Evolutionary conservation across 1,140 invertebrate genomes (phyloP).

Genomic region (Pomacea maculata): DNA sequence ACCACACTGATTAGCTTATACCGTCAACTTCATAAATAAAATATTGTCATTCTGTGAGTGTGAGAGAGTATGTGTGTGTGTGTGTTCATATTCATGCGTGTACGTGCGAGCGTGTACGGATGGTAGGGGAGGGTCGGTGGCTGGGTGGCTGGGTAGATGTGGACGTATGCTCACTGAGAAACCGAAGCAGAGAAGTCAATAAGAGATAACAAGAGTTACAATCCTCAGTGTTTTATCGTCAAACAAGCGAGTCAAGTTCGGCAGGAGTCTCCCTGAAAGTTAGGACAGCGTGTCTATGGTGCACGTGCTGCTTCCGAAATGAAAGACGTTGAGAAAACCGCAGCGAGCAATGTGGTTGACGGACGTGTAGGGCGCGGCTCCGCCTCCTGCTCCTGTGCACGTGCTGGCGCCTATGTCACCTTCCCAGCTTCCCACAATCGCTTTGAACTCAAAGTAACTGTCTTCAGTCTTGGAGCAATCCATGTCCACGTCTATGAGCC

Average conservation of each 20-base stretch:
- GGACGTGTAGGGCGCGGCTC: conserved; percentile 50
- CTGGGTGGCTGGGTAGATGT: neutral
- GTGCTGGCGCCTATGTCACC: conserved; percentile 41
- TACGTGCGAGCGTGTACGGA: neutral
- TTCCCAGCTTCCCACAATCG: conserved; percentile 58
- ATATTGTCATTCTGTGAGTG: neutral
- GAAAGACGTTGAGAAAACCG: conserved; percentile 65
- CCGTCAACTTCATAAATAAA: neutral
- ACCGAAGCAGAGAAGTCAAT: neutral
- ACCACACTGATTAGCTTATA: neutral
- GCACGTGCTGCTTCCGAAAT: conserved; percentile 56
- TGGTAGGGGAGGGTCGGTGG: neutral
- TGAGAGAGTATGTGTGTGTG: neutral
- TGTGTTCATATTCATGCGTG: neutral
- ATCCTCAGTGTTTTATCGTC: neutral
- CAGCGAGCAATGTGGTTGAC: conserved; percentile 66
- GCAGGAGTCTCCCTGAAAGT: neutral
- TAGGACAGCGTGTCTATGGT: conserved; percentile 43
- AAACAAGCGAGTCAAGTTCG: neutral
- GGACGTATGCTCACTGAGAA: neutral
- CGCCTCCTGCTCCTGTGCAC: conserved; percentile 58
- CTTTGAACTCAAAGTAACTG: conserved; percentile 69
- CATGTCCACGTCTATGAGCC: conserved; percentile 68
- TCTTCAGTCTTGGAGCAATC: conserved; percentile 66
- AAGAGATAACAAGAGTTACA: neutral